Evolutionary conservation across 1,140 invertebrate genomes (phyloP), one percentile per base, ranked within the genome.

Genomic region (Mya arenaria): DNA sequence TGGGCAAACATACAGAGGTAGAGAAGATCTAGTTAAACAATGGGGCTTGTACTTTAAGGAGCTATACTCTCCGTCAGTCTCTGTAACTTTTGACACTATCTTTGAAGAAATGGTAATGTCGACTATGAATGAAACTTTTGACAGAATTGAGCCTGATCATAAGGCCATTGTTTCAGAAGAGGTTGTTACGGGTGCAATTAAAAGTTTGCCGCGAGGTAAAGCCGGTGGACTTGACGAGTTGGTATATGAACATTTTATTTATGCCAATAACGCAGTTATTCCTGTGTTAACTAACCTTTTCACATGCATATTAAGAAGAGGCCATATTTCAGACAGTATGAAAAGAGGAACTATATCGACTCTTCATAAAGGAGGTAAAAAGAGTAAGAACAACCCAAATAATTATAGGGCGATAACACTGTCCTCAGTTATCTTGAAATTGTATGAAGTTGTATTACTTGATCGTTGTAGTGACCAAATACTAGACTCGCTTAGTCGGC

Each of bases 291-390:
- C 72, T 19, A 41, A 44, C 28, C 4, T 75, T 8, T 75, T 25
- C 25, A 41, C 56, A 3, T 62, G 13, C 1, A 75, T 75, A 58
- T 41, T 75, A 30, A 6, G 37, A 10, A 8, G 1, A 17, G 56
- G 41, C 4, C 30, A 66, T 56, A 52, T 78, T 28, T 62, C 74
- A 17, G n/a, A 55, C n/a, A 30, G 25, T 4, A 65, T 78, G 44
- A 78, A 78, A n/a, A 30, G 23, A 19, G 74, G 62, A 17, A 37
- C 25, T 10, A 75, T 65, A 23, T 25, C 44, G 1, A 78, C 74
- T 8, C 1, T 78, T 8, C 74, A 78, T 25, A 78, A 78, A 78
- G 62, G 74, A 15, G 62, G 62, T 4, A 6, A 55, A 4, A 78
- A 78, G 39, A 23, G 25, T 30, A 52, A 37, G 32, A 28, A 66